Conservation (phyloP, 2,888 invertebrate species). For the Apantesis nais region DNA sequence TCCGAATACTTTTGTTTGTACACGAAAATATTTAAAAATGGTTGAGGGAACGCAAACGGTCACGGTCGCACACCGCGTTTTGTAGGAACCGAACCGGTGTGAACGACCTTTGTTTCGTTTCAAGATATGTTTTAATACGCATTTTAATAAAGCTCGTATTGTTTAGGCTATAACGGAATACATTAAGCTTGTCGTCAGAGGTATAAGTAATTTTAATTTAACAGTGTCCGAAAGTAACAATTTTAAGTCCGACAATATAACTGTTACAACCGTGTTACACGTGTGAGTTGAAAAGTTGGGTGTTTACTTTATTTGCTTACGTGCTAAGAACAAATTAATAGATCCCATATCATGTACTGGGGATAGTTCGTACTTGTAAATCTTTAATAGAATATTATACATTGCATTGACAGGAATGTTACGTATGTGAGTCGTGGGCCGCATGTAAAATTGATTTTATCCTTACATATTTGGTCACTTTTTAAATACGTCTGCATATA, state of each 20-base stretch:
- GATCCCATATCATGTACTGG: neutral
- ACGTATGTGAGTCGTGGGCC: neutral
- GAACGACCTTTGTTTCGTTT: conserved; percentile 75
- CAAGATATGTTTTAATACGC: conserved; percentile 78
- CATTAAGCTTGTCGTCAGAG: conserved; percentile 69
- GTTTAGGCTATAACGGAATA: conserved; percentile 74
- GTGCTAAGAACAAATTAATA: neutral
- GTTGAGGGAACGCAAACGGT: conserved; percentile 62
- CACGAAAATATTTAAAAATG: conserved; percentile 53
- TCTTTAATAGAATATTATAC: neutral
- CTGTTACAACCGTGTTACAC: neutral
- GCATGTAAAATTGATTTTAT: neutral
- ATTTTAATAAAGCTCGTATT: conserved; percentile 80
- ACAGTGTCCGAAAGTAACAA: conserved; percentile 1
- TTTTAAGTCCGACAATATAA: neutral
- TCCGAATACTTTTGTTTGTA: conserved; percentile 52
- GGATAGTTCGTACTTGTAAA: neutral
- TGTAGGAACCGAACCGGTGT: conserved; percentile 67
- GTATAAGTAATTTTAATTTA: conserved; percentile 37
- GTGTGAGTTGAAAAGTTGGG: neutral
- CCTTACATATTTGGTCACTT: neutral
- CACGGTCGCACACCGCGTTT: conserved; percentile 71
- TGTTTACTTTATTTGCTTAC: neutral
- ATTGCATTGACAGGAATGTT: neutral
- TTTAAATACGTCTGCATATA: neutral